Percentiles rank a stretch among this genome's conserved stretches.
Evolutionary conservation across 2,113 vertebrate species (phyloP).

Genomic region (Ictalurus punctatus): DNA sequence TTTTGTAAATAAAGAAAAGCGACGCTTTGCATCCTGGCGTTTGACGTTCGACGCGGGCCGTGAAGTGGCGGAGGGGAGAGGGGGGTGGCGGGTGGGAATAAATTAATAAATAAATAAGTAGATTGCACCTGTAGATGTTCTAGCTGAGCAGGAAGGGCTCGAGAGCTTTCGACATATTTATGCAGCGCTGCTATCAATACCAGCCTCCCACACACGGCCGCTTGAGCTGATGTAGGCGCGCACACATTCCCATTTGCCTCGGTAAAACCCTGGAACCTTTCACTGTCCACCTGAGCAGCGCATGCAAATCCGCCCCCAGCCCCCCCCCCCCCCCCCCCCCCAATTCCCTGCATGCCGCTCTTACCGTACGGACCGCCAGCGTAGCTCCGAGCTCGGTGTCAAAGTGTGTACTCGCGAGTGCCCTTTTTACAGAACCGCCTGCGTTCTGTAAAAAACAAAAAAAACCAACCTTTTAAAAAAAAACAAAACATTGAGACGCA

Average conservation of each 20-base stretch:
- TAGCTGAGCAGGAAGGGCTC: conserved; percentile 21
- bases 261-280: conserved; percentile 35
- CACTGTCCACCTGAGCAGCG: conserved; percentile 42
- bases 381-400: background rate
- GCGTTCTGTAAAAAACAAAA: background rate
- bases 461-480: too few species aligned
- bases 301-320: conserved; percentile 40
- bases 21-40: background rate
- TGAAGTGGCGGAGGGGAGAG: background rate
- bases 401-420: background rate
- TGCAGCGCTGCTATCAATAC: conserved; percentile 50
- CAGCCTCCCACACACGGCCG: conserved; percentile 46
- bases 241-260: conserved; percentile 39
- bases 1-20: background rate
- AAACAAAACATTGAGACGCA: background rate
- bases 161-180: conserved; percentile 48
- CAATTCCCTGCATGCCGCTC: background rate
- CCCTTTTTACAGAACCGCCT: too few species aligned
- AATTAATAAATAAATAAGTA: too few species aligned
- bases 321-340: background rate
- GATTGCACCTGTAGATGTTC: conserved; percentile 25
- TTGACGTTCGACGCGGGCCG: background rate
- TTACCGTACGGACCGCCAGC: background rate
- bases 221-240: conserved; percentile 37
- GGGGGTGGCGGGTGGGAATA: too few species aligned